A percentile compares a stretch with the other conserved stretches of the same genome.
phyloP scores from a whole-genome alignment of 2,888 invertebrate species.

The Amiota mariae region DNA sequence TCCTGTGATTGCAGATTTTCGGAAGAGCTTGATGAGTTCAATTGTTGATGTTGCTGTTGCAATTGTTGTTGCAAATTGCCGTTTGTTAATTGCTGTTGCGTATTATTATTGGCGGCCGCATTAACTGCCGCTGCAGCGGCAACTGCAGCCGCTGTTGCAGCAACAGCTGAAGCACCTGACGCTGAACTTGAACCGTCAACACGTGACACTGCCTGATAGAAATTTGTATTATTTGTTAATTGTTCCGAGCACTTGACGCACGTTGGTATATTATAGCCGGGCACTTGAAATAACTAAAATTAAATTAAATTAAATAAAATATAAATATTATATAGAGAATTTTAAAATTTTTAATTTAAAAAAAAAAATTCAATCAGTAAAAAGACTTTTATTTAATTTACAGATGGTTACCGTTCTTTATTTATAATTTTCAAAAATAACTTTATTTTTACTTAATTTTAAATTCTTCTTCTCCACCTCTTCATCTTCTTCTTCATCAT shows the following conservation, averaged over 20 bases:
- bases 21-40: slow-evolving; percentile 70
- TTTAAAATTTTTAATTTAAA: neutral
- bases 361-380: neutral
- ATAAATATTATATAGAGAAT: no score
- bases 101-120: slow-evolving; percentile 37
- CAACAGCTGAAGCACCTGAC: slow-evolving; percentile 53
- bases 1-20: slow-evolving; percentile 72
- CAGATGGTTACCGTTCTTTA: neutral
- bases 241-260: slow-evolving; percentile 74
- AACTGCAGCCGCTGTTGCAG: slow-evolving; percentile 56
- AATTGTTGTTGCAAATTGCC: slow-evolving; percentile 49
- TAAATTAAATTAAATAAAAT: neutral
- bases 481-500: slow-evolving; percentile 12
- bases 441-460: slow-evolving; percentile 10
- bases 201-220: slow-evolving; percentile 69
- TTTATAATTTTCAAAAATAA: neutral
- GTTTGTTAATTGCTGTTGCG: slow-evolving; percentile 51
- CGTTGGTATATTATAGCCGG: slow-evolving; percentile 73
- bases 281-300: slow-evolving; percentile 72
- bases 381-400: neutral
- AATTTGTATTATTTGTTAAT: slow-evolving; percentile 71
- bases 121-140: slow-evolving; percentile 53
- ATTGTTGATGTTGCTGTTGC: slow-evolving; percentile 58
- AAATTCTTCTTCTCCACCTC: neutral
- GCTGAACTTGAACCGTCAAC: slow-evolving; percentile 45